Conservation (phyloP, 2,888 invertebrate species). For the Brachyptera risi region DNA sequence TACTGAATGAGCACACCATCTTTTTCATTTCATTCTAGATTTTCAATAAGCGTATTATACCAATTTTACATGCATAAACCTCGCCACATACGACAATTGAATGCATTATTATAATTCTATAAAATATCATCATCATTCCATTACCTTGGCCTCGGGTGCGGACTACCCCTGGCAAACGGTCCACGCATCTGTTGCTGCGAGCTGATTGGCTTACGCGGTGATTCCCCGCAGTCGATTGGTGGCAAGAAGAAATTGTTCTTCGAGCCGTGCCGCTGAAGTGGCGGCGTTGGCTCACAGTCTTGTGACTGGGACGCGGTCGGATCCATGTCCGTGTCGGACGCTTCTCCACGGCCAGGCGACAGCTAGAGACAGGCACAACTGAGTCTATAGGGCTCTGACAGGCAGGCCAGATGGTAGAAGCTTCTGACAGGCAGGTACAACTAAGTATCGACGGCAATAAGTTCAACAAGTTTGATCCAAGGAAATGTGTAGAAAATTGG, state of each 20-base stretch:
- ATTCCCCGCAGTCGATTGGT: conserved; percentile 54
- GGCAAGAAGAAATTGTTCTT: conserved; percentile 85
- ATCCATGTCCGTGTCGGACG: conserved; percentile 79
- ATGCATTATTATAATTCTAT: too few species aligned
- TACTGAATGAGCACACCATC: too few species aligned
- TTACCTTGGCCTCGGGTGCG: conserved; percentile 70
- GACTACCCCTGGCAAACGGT: conserved; percentile 71
- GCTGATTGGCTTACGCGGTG: conserved; percentile 47
- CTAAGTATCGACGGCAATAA: too few species aligned
- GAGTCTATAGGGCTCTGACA: background rate
- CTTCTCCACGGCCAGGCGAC: conserved; percentile 73
- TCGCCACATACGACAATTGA: too few species aligned
- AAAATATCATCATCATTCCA: conserved; percentile 16
- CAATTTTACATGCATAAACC: too few species aligned
- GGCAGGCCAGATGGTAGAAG: background rate
- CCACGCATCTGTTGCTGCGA: conserved; percentile 49
- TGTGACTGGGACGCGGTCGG: conserved; percentile 88
- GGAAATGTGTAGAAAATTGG: too few species aligned
- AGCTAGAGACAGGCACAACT: conserved; percentile 49
- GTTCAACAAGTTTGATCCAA: too few species aligned
- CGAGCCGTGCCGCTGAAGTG: conserved; percentile 76
- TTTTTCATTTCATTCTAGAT: too few species aligned
- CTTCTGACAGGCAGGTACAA: background rate
- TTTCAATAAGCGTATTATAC: too few species aligned
- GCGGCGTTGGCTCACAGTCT: conserved; percentile 88